These are phyloP conservation scores for Sebastes taczanowskii DNA, from an alignment of 2,797 vertebrate genomes.

Conservation along the genomic window DNA sequence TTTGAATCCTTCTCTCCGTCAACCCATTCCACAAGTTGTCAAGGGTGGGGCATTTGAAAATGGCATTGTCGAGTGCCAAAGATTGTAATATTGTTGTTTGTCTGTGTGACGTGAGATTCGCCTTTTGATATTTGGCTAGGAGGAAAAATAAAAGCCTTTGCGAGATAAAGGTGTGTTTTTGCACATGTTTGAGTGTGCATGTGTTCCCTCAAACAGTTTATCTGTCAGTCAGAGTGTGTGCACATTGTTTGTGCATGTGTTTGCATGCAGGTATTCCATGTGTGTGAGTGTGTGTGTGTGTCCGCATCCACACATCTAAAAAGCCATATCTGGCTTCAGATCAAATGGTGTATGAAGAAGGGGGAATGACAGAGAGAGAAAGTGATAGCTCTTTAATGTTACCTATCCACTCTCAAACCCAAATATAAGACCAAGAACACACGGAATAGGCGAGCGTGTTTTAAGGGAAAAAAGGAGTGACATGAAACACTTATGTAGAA, in stretches of 20 bases:
- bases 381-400: conserved; percentile 80
- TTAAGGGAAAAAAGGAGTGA: conserved; percentile 69
- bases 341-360: conserved; percentile 81
- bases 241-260: conserved; percentile 55
- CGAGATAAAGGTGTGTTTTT: conserved; percentile 71
- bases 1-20: conserved; percentile 64
- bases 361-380: conserved; percentile 73
- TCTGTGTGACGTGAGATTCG: conserved; percentile 63
- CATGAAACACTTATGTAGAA: conserved; percentile 81
- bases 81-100: conserved; percentile 73
- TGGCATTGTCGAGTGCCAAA: conserved; percentile 53
- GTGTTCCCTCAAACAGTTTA: conserved; percentile 67
- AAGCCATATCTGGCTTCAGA: conserved; percentile 78
- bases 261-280: conserved; percentile 25
- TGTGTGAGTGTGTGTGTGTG: conserved; percentile 56
- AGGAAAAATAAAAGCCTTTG: conserved; percentile 71
- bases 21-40: conserved; percentile 75
- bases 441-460: conserved; percentile 73
- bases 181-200: conserved; percentile 61
- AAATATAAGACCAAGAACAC: conserved; percentile 78
- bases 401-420: conserved; percentile 80
- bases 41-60: conserved; percentile 63
- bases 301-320: conserved; percentile 75
- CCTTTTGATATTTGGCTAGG: conserved; percentile 71
- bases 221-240: conserved; percentile 67